These are phyloP conservation scores for Anhinga rufa DNA, from an alignment of 2,113 vertebrate species.

Conservation along the genomic window DNA sequence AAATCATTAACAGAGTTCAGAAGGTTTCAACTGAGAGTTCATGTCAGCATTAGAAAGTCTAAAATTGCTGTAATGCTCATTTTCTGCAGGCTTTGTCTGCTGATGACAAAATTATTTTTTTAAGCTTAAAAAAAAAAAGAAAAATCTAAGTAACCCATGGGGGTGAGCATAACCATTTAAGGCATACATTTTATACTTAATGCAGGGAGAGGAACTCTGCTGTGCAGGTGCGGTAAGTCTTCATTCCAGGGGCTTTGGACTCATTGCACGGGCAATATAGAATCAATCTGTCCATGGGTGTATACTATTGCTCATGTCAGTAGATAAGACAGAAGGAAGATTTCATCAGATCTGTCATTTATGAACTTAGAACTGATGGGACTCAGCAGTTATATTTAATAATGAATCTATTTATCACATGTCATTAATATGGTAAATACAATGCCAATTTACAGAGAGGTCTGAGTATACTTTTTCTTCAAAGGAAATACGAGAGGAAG, in stretches of 20 bases:
- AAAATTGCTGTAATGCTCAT: neutral
- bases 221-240: neutral
- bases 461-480: neutral
- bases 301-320: accelerated
- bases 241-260: neutral
- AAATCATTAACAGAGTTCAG: slow-evolving; percentile 20
- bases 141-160: neutral
- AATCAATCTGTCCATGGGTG: neutral
- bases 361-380: neutral
- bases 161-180: neutral
- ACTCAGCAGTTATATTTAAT: neutral
- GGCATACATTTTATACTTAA: neutral
- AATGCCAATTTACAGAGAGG: neutral
- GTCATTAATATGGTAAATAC: neutral
- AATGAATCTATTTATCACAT: neutral
- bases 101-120: neutral
- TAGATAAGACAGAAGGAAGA: neutral
- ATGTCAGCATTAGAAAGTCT: neutral
- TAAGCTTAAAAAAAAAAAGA: neutral
- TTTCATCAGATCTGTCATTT: neutral
- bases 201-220: neutral
- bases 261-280: neutral
- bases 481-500: neutral
- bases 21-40: neutral
- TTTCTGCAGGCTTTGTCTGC: neutral